phyloP scores from a whole-genome alignment of 2,113 vertebrate genomes.

The Elephas maximus region DNA sequence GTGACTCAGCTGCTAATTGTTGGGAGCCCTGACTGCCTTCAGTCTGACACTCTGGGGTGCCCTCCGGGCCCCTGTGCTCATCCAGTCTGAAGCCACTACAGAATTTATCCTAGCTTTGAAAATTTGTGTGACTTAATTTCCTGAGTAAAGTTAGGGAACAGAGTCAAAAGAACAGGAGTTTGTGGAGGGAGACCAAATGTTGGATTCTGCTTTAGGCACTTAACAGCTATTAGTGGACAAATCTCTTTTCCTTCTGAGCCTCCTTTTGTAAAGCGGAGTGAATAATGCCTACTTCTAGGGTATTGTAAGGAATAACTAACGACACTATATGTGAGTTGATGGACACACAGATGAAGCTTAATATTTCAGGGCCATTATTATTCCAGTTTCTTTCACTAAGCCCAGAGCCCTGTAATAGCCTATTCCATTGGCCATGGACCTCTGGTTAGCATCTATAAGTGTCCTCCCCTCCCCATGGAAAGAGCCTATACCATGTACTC shows the following conservation, averaged over 20 bases:
- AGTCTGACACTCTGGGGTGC: fast-evolving
- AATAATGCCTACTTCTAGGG: not conserved
- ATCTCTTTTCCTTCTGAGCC: not conserved
- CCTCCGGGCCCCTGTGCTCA: not conserved
- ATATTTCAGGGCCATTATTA: not conserved
- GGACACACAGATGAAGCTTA: not conserved
- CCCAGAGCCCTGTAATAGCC: not conserved
- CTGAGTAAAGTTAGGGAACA: not conserved
- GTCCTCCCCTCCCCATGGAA: not conserved
- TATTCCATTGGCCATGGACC: not conserved
- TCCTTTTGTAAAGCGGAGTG: not conserved
- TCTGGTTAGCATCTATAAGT: not conserved
- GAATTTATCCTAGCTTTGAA: slow-evolving; percentile 1
- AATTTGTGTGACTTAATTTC: not conserved
- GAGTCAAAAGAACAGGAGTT: not conserved
- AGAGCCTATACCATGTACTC: not conserved
- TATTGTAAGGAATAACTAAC: not conserved
- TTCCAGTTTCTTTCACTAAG: not conserved
- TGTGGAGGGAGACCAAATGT: not conserved
- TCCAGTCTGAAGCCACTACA: not conserved
- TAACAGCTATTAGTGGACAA: not conserved
- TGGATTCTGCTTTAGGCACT: not conserved
- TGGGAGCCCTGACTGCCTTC: not conserved
- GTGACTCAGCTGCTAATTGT: not conserved
- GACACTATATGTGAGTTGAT: not conserved